These are phyloP conservation scores for Eristalinus aeneus DNA, from an alignment of 2,888 invertebrate genomes.

Conservation along the genomic window DNA sequence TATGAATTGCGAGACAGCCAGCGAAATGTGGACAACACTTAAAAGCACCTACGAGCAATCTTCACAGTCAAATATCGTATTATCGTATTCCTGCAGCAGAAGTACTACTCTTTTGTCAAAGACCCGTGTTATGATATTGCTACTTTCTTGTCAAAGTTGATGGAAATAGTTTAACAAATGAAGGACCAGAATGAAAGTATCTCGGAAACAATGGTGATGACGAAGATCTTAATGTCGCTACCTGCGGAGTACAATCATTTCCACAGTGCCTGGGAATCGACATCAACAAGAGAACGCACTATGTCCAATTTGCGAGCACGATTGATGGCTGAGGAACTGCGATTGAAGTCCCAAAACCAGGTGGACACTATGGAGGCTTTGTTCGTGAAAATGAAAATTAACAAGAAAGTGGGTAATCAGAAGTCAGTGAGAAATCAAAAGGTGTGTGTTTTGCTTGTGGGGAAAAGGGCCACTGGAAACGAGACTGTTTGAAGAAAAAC, in stretches of 20 bases:
- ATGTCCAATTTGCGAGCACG: constrained; percentile 1
- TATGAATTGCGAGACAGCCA: constrained; percentile 52
- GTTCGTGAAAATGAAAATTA: too few species aligned
- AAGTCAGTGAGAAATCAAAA: too few species aligned
- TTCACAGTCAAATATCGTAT: constrained; percentile 73
- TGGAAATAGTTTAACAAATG: constrained; percentile 54
- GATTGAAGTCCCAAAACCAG: constrained; percentile 16
- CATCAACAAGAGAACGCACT: constrained; percentile 9
- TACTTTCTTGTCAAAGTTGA: constrained; percentile 53
- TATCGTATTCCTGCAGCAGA: constrained; percentile 76
- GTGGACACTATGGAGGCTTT: neutral
- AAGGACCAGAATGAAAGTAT: constrained; percentile 49
- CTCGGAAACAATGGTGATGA: constrained; percentile 57
- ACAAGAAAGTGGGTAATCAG: too few species aligned
- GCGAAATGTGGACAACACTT: constrained; percentile 62
- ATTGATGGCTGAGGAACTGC: constrained; percentile 23
- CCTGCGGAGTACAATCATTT: constrained; percentile 76
- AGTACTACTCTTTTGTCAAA: constrained; percentile 62
- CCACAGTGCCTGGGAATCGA: constrained; percentile 74
- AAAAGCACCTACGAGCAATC: constrained; percentile 74
- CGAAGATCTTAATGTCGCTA: too few species aligned
- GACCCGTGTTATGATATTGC: constrained; percentile 56
- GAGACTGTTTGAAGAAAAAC: too few species aligned
- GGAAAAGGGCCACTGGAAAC: too few species aligned
- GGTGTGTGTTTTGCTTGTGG: too few species aligned